Percentiles rank a stretch among this genome's conserved stretches.
phyloP scores from a whole-genome alignment of 2,113 vertebrate genomes.

The Brachionichthys hirsutus region DNA sequence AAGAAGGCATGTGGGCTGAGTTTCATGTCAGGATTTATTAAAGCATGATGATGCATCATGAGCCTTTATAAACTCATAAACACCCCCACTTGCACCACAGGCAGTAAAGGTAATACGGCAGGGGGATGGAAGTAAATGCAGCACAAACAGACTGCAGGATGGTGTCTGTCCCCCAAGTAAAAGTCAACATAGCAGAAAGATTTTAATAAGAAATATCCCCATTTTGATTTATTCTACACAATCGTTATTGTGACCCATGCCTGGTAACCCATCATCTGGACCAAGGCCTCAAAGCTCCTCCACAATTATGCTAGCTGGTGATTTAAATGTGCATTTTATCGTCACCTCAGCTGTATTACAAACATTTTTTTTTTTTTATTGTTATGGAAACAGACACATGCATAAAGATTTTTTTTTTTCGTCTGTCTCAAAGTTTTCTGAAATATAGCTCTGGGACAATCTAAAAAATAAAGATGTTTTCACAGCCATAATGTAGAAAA shows the following conservation, averaged over 20 bases:
- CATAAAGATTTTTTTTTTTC: background rate
- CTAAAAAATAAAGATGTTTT: slow-evolving; percentile 54
- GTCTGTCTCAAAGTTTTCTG: slow-evolving; percentile 25
- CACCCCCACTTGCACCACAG: slow-evolving; percentile 32
- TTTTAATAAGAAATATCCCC: slow-evolving; percentile 55
- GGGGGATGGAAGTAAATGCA: slow-evolving; percentile 46
- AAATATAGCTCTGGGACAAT: slow-evolving; percentile 37
- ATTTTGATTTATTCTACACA: slow-evolving; percentile 52
- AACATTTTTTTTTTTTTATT: background rate
- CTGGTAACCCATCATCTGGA: slow-evolving; percentile 16
- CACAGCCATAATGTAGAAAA: slow-evolving; percentile 40
- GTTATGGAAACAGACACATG: background rate
- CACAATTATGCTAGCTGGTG: background rate
- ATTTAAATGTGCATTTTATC: slow-evolving; percentile 44
- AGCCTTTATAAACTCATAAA: slow-evolving; percentile 69
- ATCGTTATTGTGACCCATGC: slow-evolving; percentile 36
- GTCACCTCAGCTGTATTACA: slow-evolving; percentile 17
- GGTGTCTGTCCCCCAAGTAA: slow-evolving; percentile 28
- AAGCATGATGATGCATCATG: slow-evolving; percentile 59
- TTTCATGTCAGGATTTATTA: slow-evolving; percentile 56
- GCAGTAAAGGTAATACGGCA: slow-evolving; percentile 48
- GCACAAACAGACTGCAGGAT: slow-evolving; percentile 32
- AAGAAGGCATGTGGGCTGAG: slow-evolving; percentile 10
- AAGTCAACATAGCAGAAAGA: slow-evolving; percentile 40
- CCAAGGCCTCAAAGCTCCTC: slow-evolving; percentile 26